These are phyloP conservation scores for Perizoma affinitatum DNA, from an alignment of 2,888 invertebrate species.

Conservation along the genomic window DNA sequence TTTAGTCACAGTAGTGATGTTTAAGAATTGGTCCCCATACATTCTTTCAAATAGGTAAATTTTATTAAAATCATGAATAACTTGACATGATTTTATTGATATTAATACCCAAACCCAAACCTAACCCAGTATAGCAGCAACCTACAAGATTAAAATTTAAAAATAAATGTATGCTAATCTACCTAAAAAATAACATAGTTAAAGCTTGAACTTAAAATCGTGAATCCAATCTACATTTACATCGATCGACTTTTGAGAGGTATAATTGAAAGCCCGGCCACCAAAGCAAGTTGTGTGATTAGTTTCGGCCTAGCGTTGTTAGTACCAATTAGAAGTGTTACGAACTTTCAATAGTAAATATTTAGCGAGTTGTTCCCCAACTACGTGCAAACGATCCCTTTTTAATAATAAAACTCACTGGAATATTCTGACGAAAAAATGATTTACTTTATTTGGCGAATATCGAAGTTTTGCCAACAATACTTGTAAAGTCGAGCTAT, in stretches of 20 bases:
- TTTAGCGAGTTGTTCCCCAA: slow-evolving; percentile 44
- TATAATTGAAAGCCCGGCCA: slow-evolving; percentile 23
- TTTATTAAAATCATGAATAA: too few species aligned
- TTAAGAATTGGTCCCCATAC: too few species aligned
- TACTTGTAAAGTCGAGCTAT: slow-evolving; percentile 43
- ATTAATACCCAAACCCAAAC: too few species aligned
- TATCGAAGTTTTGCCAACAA: slow-evolving; percentile 32
- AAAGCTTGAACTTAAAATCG: neutral
- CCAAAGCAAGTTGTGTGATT: slow-evolving; percentile 44
- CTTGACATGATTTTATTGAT: too few species aligned
- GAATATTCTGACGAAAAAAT: slow-evolving; percentile 37
- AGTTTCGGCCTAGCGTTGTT: slow-evolving; percentile 43
- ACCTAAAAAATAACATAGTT: too few species aligned
- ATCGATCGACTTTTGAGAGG: slow-evolving; percentile 21
- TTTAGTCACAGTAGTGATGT: too few species aligned
- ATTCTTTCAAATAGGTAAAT: too few species aligned
- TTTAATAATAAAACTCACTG: slow-evolving; percentile 39
- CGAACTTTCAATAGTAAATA: slow-evolving; percentile 46
- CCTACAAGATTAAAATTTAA: too few species aligned
- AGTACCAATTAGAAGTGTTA: slow-evolving; percentile 58
- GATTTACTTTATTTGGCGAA: slow-evolving; percentile 22
- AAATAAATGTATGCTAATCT: too few species aligned
- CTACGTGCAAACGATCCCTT: slow-evolving; percentile 42
- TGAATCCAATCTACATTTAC: slow-evolving; percentile 6
- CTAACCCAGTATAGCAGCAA: too few species aligned